phyloP scores from a whole-genome alignment of 2,113 vertebrate genomes.

The Motacilla tschutschensis region DNA sequence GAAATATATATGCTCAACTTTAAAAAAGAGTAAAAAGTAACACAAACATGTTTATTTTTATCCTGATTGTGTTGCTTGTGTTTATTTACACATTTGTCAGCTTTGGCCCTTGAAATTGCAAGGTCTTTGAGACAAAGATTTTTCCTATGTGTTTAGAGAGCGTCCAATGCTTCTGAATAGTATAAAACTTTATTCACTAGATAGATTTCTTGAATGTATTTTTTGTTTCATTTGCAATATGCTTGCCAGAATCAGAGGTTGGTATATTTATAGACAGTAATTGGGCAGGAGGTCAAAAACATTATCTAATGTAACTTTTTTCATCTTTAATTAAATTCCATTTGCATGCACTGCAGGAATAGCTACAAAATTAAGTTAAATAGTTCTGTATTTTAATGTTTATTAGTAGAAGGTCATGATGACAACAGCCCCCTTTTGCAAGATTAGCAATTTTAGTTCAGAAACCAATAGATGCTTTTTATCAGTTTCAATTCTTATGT shows the following conservation, averaged over 20 bases:
- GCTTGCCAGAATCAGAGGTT: slow-evolving; percentile 50
- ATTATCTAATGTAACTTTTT: slow-evolving; percentile 63
- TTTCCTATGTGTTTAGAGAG: background rate
- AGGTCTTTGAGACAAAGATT: background rate
- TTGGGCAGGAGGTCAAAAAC: slow-evolving; percentile 54
- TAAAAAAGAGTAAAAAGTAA: background rate
- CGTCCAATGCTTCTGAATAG: background rate
- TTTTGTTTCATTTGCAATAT: slow-evolving; percentile 48
- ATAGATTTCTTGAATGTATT: slow-evolving; percentile 1
- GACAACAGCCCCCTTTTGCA: slow-evolving; percentile 41
- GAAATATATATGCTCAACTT: background rate
- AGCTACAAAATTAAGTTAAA: slow-evolving; percentile 63
- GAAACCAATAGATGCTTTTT: background rate
- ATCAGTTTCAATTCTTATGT: background rate
- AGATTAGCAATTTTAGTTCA: background rate
- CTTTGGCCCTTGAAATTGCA: background rate
- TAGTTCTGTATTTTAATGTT: slow-evolving; percentile 46
- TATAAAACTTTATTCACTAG: background rate
- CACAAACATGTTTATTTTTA: background rate
- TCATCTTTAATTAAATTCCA: slow-evolving; percentile 67
- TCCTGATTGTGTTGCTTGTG: background rate
- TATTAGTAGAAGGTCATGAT: slow-evolving; percentile 48
- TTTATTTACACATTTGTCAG: background rate
- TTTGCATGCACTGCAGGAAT: slow-evolving; percentile 55
- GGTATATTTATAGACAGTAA: slow-evolving; percentile 54